Percentiles rank a stretch among this genome's conserved stretches.
phyloP scores from a whole-genome alignment of 1,140 invertebrate species.

The Ceratosolen fusciceps region DNA sequence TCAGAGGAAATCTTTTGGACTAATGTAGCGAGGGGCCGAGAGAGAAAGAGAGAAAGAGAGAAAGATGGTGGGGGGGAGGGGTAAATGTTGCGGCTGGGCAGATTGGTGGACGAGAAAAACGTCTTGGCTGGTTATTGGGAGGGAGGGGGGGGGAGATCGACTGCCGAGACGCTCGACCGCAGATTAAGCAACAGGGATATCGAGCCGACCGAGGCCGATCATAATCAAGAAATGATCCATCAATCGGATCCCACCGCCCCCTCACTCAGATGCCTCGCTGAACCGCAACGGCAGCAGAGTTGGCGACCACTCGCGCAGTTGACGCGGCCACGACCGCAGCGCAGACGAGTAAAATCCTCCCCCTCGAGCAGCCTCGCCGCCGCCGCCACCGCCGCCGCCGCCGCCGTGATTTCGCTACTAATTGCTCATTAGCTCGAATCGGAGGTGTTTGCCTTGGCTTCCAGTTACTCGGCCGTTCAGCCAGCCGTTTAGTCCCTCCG shows the following conservation, averaged over 20 bases:
- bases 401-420: conserved; percentile 51
- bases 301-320: background rate
- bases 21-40: no score
- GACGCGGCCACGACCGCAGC: background rate
- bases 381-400: background rate
- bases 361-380: background rate
- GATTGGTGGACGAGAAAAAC: no score
- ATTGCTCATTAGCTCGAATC: conserved; percentile 61
- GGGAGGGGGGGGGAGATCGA: no score
- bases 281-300: background rate
- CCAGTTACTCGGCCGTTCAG: conserved; percentile 6
- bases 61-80: no score
- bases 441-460: conserved; percentile 8
- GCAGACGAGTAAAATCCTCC: conserved; percentile 7
- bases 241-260: background rate
- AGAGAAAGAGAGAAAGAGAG: no score
- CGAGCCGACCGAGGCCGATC: background rate
- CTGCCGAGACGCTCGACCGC: background rate
- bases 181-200: conserved; percentile 4
- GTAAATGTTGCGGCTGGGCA: no score
- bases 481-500: no score
- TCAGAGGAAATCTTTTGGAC: no score
- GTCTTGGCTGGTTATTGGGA: no score
- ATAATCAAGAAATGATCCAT: conserved; percentile 45
- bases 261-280: background rate